Percentiles rank a stretch among this genome's conserved stretches.
Evolutionary conservation across 1,140 invertebrate species (phyloP).

Genomic region (Drosophila navojoa): DNA sequence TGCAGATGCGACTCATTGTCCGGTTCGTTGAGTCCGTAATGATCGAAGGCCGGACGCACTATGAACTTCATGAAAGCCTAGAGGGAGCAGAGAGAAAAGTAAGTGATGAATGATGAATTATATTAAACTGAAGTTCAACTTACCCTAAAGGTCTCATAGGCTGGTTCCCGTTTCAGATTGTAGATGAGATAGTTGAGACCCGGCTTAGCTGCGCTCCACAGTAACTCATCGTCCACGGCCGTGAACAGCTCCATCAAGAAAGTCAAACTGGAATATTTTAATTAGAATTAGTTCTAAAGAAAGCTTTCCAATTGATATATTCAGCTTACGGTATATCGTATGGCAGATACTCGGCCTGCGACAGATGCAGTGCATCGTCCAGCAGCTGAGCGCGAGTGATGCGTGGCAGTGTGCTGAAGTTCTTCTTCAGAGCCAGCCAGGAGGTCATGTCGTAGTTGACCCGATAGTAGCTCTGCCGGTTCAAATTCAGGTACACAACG

Average conservation of each 20-base stretch:
- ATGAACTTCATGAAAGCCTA: conserved; percentile 82
- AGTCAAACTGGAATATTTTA: conserved; percentile 76
- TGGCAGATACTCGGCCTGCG: conserved; percentile 86
- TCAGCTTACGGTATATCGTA: conserved; percentile 85
- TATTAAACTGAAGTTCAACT: too few species aligned
- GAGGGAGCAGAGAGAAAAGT: not conserved
- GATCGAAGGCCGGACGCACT: conserved; percentile 74
- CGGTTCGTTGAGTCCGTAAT: conserved; percentile 80
- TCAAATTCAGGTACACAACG: conserved; percentile 75
- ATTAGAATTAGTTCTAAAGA: not conserved
- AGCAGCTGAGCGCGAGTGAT: conserved; percentile 91
- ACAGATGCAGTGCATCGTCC: conserved; percentile 92
- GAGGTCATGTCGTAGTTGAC: conserved; percentile 90
- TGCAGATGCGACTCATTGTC: conserved; percentile 83
- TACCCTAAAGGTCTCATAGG: conserved; percentile 81
- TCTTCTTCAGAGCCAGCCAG: conserved; percentile 87
- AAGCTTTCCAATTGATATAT: not conserved
- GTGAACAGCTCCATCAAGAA: conserved; percentile 74
- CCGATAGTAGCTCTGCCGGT: conserved; percentile 87
- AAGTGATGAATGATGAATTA: too few species aligned
- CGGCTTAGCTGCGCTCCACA: conserved; percentile 72
- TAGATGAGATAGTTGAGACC: conserved; percentile 76
- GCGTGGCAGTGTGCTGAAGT: conserved; percentile 85
- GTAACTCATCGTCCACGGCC: conserved; percentile 69
- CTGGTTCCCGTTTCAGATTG: conserved; percentile 78